These are phyloP conservation scores for Apodemia mormo DNA, from an alignment of 2,888 invertebrate species.

Conservation along the genomic window DNA sequence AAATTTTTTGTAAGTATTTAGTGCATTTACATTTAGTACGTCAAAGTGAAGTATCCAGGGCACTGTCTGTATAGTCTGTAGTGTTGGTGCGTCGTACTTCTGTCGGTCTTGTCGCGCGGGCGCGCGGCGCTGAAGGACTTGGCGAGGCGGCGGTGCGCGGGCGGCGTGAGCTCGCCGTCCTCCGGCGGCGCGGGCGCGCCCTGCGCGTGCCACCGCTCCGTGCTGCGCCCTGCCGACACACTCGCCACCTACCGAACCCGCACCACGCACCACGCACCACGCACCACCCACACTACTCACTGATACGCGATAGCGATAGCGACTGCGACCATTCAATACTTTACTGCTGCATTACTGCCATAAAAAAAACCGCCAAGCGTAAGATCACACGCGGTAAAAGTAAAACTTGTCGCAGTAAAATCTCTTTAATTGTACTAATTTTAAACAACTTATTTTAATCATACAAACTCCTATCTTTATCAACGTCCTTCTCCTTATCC, in stretches of 20 bases:
- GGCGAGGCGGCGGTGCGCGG: slow-evolving; percentile 92
- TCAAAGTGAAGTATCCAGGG: background rate
- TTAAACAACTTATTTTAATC: no score
- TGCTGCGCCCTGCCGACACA: slow-evolving; percentile 40
- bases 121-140: slow-evolving; percentile 94
- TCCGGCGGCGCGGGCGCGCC: slow-evolving; percentile 57
- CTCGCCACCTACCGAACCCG: slow-evolving; percentile 55
- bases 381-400: no score
- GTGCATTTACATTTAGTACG: no score
- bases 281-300: slow-evolving; percentile 17
- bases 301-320: background rate
- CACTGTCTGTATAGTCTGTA: background rate
- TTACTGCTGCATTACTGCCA: no score
- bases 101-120: slow-evolving; percentile 57
- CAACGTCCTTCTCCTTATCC: no score
- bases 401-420: no score
- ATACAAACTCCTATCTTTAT: no score
- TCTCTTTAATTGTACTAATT: no score
- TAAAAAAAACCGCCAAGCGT: no score
- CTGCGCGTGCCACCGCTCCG: slow-evolving; percentile 36
- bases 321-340: background rate
- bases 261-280: slow-evolving; percentile 45
- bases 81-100: slow-evolving; percentile 49
- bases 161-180: slow-evolving; percentile 89
- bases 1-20: no score